Percentiles rank a stretch among this genome's conserved stretches.
Conservation (phyloP, 2,113 vertebrate genomes). For the Oreochromis spilurus region DNA sequence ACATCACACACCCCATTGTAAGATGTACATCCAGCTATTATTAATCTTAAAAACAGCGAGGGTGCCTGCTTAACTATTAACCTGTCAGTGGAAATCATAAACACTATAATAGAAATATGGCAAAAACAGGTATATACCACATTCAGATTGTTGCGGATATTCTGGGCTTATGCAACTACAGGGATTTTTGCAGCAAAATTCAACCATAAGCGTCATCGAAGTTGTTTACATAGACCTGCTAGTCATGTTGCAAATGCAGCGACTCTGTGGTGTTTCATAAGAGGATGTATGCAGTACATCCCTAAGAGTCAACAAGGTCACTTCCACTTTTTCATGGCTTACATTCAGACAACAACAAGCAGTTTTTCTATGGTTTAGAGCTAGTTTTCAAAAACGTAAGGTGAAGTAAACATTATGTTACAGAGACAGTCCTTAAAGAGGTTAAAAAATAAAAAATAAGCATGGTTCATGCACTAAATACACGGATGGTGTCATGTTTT, state of each 20-base stretch:
- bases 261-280: constrained; percentile 65
- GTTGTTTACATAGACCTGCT: constrained; percentile 32
- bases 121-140: not conserved
- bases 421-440: not conserved
- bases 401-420: not conserved
- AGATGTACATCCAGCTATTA: not conserved
- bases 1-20: not conserved
- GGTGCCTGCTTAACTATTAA: not conserved
- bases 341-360: constrained; percentile 22
- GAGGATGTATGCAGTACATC: constrained; percentile 69
- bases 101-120: not conserved
- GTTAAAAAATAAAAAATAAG: not conserved
- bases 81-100: not conserved
- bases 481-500: not conserved
- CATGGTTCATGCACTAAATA: not conserved
- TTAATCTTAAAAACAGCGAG: not conserved
- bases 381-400: not conserved
- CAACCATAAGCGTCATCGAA: not conserved
- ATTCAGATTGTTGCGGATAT: not conserved
- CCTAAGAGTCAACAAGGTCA: constrained; percentile 66
- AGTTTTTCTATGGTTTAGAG: not conserved
- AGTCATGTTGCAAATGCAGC: constrained; percentile 48
- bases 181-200: not conserved
- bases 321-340: constrained; percentile 72
- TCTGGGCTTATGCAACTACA: not conserved